These are phyloP conservation scores for Isurus oxyrinchus DNA, from an alignment of 2,113 vertebrate genomes.

Conservation along the genomic window DNA sequence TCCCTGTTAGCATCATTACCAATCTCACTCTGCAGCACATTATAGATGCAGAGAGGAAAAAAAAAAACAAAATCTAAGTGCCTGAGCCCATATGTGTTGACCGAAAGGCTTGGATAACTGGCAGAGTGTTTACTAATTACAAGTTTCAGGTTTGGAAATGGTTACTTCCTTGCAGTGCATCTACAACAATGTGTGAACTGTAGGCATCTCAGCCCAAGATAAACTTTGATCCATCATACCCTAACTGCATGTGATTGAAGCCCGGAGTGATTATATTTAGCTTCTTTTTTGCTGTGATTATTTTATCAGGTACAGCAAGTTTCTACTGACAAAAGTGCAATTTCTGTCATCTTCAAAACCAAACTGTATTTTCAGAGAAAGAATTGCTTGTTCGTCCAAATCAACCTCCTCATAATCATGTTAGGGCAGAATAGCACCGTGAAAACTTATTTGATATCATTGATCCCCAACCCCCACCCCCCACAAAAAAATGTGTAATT, in stretches of 20 bases:
- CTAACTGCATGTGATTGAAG: conserved; percentile 8
- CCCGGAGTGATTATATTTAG: background rate
- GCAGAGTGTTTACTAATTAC: background rate
- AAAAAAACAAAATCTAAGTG: conserved; percentile 30
- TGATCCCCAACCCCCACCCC: background rate
- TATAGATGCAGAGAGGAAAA: conserved; percentile 14
- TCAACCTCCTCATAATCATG: background rate
- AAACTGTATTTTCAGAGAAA: conserved; percentile 20
- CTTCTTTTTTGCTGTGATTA: conserved; percentile 25
- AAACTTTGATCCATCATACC: conserved; percentile 6
- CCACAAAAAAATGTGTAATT: background rate
- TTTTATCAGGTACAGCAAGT: conserved; percentile 30
- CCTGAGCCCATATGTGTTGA: conserved; percentile 23
- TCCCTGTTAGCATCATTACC: conserved; percentile 7
- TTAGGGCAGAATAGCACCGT: background rate
- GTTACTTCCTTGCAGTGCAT: background rate
- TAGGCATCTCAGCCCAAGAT: conserved; percentile 1
- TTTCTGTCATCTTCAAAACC: conserved; percentile 27
- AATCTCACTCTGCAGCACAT: conserved; percentile 15
- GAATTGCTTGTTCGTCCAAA: background rate
- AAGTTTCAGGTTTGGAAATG: conserved; percentile 9
- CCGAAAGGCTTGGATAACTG: conserved; percentile 28
- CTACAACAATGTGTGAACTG: background rate
- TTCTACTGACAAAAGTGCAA: conserved; percentile 34
- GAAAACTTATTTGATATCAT: conserved; percentile 27